Evolutionary conservation across 2,113 vertebrate species (phyloP), one percentile per base, ranked within the genome.

Genomic region (Perca flavescens): DNA sequence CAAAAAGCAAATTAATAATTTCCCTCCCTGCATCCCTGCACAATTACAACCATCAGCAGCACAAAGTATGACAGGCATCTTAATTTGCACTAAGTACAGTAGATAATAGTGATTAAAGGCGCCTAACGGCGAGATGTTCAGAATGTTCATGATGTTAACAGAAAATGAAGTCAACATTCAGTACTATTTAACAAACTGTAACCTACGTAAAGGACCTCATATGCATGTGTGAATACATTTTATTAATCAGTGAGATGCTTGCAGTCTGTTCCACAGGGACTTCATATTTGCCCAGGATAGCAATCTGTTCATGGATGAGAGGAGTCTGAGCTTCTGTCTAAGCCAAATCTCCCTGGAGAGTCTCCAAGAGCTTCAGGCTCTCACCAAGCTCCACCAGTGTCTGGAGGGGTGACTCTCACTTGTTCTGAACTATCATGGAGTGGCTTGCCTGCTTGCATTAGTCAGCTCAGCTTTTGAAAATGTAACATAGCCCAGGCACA

Each of bases 231-330:
- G 65, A 52, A 49, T 64, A 58, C 53, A 57, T 75, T 82, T 6
- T 34, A 75, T 22, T 65, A 49, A 61, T 74, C 53, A 68, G 64
- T 25, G 36, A 13, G n/a, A 28, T 49, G 89, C 95, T 94, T 83
- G 96, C 95, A 16, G 60, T 76, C 13, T 91, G 94, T 4, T 94
- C 91, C 22, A 96, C 90, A 0, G 85, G 63, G 80, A 96, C 93
- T 71, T 96, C 94, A 0, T 96, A 94, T 88, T 96, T 96, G 72
- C 96, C 93, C n/a, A 94, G 89, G 65, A 96, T 94, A 82, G 92
- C 75, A 80, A 97, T 96, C 88, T 97, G 96, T 70, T 97, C 95
- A 0, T 96, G 95, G 68, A 97, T 95, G 70, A 96, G 95, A 5
- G 92, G 90, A 83, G 96, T 96, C 87, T 93, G 95, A 77, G 85